phyloP scores from a whole-genome alignment of 1,140 invertebrate species.

The Lepidostoma basale region DNA sequence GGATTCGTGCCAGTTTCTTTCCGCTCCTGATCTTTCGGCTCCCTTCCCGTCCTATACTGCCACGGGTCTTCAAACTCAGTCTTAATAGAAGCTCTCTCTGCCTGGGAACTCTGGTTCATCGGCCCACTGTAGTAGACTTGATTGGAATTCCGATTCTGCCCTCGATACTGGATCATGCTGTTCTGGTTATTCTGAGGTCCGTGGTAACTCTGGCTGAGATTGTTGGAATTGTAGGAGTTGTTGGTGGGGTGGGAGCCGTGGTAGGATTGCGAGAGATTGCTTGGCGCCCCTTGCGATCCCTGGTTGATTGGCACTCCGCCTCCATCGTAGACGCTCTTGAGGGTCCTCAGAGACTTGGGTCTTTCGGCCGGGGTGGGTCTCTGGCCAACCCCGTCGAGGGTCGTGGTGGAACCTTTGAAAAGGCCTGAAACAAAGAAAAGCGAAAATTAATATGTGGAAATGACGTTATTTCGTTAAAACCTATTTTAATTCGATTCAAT shows the following conservation, averaged over 20 bases:
- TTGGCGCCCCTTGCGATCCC: slow-evolving; percentile 41
- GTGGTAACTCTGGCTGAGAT: slow-evolving; percentile 48
- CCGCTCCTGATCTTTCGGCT: slow-evolving; percentile 4
- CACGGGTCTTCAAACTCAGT: slow-evolving; percentile 51
- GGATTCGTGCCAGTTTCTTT: slow-evolving; percentile 41
- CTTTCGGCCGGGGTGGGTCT: slow-evolving; percentile 68
- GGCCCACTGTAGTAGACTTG: slow-evolving; percentile 46
- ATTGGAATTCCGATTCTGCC: neutral
- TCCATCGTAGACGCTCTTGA: slow-evolving; percentile 68
- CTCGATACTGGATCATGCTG: slow-evolving; percentile 34
- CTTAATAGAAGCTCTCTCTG: slow-evolving; percentile 51
- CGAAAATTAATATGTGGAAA: too few relatives aligned
- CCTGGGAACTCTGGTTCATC: slow-evolving; percentile 50
- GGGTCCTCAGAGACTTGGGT: slow-evolving; percentile 74
- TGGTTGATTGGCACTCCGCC: slow-evolving; percentile 45
- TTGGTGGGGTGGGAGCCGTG: slow-evolving; percentile 41
- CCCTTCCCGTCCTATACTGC: slow-evolving; percentile 28
- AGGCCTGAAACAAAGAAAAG: slow-evolving; percentile 66
- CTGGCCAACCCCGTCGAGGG: slow-evolving; percentile 63
- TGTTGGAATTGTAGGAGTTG: slow-evolving; percentile 50
- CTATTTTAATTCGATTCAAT: too few relatives aligned
- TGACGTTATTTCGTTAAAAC: too few relatives aligned
- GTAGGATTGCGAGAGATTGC: slow-evolving; percentile 49
- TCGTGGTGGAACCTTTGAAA: slow-evolving; percentile 76
- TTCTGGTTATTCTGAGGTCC: slow-evolving; percentile 54